Base-by-base conservation (phyloP, 2,113 vertebrate species). In the Salvelinus fontinalis region DNA sequence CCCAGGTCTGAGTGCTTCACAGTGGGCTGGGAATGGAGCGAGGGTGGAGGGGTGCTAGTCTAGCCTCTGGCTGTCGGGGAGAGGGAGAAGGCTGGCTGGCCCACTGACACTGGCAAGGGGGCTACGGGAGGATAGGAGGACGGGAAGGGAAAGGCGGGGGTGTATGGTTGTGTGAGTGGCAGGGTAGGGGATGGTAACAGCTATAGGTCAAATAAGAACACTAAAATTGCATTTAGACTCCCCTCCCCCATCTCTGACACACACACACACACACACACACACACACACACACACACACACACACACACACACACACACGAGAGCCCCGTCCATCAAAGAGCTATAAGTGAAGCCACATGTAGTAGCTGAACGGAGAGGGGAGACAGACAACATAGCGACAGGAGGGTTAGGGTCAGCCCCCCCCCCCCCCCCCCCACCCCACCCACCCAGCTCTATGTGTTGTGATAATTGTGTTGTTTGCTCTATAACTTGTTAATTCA, bases 311-410 rank as follows among this genome's bases (percentile, higher is more conserved):
- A 31, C 4, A 34, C 31, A 34, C 31, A 34, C 31, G 9, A 44
- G 39, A 44, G 39, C 9, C 39, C 39, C 39, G 9, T 44, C 39
- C 39, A 12, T 44, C 57, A 81, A 79, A 81, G 79, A 62, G 54
- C 39, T 44, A 31, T 79, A 86, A 84, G 78, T 24, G 59, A 79
- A 22, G 82, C 78, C 77, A 81, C 84, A 67, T 85, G 76, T 83
- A 76, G 70, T 70, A 84, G 69, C 57, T 75, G 62, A 80, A 68
- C 65, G 31, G 29, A 76, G 29, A 74, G 65, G 4, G 49, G 31
- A 24, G 29, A 39, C 8, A 73, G 70, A 69, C 72, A 48, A 18
- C 18, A 5, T 0, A 62, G 59, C 13, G 18, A 18, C 54, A 5
- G 59, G n/a, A 24, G 59, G 59, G 59, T 62, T n/a, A 22, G 7